A percentile compares a stretch with the other conserved stretches of the same genome.
Conservation (phyloP, 2,888 invertebrate genomes). For the Drosophila tripunctata region DNA sequence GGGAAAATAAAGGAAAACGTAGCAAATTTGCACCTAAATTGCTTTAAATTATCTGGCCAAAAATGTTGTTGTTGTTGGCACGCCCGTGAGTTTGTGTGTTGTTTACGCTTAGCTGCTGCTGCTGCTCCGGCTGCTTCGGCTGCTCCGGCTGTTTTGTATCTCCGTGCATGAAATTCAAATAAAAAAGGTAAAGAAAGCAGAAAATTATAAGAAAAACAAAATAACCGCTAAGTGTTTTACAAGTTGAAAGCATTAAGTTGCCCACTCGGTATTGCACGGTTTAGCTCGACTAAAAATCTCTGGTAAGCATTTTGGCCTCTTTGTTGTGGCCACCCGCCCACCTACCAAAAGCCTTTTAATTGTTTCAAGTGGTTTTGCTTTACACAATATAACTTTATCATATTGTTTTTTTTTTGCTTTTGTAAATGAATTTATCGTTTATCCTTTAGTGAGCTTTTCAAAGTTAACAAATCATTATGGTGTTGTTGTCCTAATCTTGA, state of each 20-base stretch:
- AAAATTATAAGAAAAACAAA: slow-evolving; percentile 42
- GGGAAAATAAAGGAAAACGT: slow-evolving; percentile 38
- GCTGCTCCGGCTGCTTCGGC: neutral
- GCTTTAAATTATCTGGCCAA: slow-evolving; percentile 73
- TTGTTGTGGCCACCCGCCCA: slow-evolving; percentile 15
- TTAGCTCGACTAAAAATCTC: slow-evolving; percentile 42
- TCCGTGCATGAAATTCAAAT: slow-evolving; percentile 22
- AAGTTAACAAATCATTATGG: slow-evolving; percentile 17
- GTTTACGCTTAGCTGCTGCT: slow-evolving; percentile 20
- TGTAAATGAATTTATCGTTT: slow-evolving; percentile 15
- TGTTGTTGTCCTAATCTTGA: slow-evolving; percentile 17
- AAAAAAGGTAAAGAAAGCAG: slow-evolving; percentile 24
- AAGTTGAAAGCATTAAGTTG: slow-evolving; percentile 76
- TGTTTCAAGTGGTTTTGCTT: slow-evolving; percentile 28
- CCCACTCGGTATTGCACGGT: slow-evolving; percentile 14
- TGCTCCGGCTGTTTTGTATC: slow-evolving; percentile 1
- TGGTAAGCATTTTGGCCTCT: slow-evolving; percentile 62
- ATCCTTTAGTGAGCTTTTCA: neutral
- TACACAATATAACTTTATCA: slow-evolving; percentile 4
- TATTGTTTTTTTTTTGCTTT: neutral
- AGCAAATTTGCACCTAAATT: slow-evolving; percentile 77
- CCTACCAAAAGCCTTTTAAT: slow-evolving; percentile 44
- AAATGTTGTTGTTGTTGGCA: slow-evolving; percentile 63
- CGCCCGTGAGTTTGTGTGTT: slow-evolving; percentile 35
- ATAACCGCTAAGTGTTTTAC: slow-evolving; percentile 79